These are phyloP conservation scores for Conger conger DNA, from an alignment of 2,113 vertebrate species.

Conservation along the genomic window DNA sequence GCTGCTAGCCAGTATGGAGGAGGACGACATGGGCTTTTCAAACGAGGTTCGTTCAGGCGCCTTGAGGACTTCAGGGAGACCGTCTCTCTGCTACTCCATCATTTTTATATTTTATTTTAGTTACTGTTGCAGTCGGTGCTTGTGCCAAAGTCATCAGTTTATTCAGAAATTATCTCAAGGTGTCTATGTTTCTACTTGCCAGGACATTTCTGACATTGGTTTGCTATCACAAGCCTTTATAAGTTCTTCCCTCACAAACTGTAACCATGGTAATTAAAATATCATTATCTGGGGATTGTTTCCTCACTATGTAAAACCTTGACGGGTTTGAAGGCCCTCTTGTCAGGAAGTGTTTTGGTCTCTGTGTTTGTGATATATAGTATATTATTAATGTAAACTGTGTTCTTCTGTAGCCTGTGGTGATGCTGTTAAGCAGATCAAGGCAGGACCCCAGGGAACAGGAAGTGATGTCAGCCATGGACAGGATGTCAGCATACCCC, in stretches of 20 bases:
- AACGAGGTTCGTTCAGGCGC: slow-evolving; percentile 48
- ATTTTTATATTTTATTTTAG: no score
- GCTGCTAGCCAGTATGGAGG: slow-evolving; percentile 67
- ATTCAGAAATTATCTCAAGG: no score
- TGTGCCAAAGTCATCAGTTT: no score
- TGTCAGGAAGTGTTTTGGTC: neutral
- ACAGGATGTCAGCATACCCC: slow-evolving; percentile 48
- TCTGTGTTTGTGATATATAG: neutral
- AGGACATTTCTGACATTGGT: no score
- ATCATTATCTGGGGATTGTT: no score
- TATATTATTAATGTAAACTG: neutral
- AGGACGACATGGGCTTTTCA: slow-evolving; percentile 57
- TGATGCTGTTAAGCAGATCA: slow-evolving; percentile 48
- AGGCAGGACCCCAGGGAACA: slow-evolving; percentile 51
- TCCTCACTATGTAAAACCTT: no score
- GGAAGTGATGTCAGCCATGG: slow-evolving; percentile 45
- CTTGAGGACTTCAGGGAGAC: neutral
- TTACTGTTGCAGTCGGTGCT: no score
- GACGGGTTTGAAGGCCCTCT: no score
- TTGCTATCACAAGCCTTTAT: no score
- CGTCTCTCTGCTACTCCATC: neutral
- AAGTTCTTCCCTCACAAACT: no score
- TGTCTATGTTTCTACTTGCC: no score
- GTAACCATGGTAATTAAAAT: no score
- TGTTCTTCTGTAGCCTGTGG: slow-evolving; percentile 51